phyloP scores from a whole-genome alignment of 2,797 vertebrate genomes.

The Silurus lanzhouensis region DNA sequence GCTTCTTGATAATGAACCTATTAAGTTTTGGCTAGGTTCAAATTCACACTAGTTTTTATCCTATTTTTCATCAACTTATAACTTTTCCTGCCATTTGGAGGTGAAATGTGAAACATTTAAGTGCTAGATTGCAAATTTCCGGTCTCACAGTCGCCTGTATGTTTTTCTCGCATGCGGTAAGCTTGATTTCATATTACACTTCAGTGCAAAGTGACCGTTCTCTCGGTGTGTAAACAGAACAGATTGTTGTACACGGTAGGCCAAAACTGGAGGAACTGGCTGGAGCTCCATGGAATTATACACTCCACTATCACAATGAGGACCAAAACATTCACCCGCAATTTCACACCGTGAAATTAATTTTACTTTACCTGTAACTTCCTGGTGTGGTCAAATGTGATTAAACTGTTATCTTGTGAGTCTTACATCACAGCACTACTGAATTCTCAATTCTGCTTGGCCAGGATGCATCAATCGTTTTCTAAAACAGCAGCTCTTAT shows the following conservation, averaged over 20 bases:
- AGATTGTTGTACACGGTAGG: neutral
- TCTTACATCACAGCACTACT: neutral
- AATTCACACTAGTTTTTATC: neutral
- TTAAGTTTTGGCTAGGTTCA: neutral
- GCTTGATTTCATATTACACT: neutral
- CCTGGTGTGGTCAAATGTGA: neutral
- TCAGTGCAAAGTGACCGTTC: neutral
- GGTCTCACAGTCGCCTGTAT: neutral
- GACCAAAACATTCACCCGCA: neutral
- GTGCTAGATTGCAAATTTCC: neutral
- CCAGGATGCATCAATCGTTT: too few species aligned
- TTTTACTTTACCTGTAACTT: neutral
- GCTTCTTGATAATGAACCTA: neutral
- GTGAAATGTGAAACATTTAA: neutral
- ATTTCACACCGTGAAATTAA: neutral
- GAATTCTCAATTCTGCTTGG: neutral
- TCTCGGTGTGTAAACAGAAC: neutral
- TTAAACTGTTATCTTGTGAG: neutral
- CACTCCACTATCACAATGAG: neutral
- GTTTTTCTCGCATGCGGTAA: neutral
- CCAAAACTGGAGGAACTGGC: neutral
- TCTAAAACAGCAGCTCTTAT: neutral
- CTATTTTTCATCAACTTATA: neutral
- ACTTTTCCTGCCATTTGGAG: neutral
- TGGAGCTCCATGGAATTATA: neutral